Evolutionary conservation across 2,797 vertebrate species (phyloP).

Genomic region (Neomorphus geoffroyi): DNA sequence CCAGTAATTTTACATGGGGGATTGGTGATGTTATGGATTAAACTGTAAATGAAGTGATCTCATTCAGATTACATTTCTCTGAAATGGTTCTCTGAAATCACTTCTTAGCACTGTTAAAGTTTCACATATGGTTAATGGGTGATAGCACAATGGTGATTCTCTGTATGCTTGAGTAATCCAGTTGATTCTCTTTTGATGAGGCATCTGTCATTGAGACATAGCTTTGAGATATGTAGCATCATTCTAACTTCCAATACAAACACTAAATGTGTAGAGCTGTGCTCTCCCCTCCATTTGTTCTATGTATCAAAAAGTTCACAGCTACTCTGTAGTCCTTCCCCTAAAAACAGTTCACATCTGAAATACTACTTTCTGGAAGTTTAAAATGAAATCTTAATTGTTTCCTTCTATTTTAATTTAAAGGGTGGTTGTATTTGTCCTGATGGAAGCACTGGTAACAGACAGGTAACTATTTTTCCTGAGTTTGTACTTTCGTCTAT

Average conservation of each 20-base stretch:
- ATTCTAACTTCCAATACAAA: neutral
- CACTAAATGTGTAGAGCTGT: rapidly evolving
- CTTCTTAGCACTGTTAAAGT: neutral
- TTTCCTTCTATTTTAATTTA: neutral
- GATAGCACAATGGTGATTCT: neutral
- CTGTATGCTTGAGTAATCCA: neutral
- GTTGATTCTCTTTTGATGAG: neutral
- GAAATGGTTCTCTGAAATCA: neutral
- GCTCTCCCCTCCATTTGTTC: neutral
- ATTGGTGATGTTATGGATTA: neutral
- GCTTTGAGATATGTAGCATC: neutral
- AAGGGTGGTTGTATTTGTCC: constrained; percentile 66
- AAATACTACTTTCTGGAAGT: neutral
- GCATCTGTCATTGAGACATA: neutral
- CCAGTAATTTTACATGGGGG: neutral
- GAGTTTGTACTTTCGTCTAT: neutral
- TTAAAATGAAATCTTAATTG: neutral
- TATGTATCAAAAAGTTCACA: neutral
- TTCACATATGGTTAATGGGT: neutral
- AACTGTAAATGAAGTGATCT: neutral
- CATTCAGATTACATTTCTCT: neutral
- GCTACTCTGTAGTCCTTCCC: neutral
- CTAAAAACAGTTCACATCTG: neutral
- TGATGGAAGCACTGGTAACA: constrained; percentile 48
- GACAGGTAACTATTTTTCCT: constrained; percentile 50